Evolutionary conservation across 2,113 vertebrate genomes (phyloP).

Genomic region (Terrapene triunguis): DNA sequence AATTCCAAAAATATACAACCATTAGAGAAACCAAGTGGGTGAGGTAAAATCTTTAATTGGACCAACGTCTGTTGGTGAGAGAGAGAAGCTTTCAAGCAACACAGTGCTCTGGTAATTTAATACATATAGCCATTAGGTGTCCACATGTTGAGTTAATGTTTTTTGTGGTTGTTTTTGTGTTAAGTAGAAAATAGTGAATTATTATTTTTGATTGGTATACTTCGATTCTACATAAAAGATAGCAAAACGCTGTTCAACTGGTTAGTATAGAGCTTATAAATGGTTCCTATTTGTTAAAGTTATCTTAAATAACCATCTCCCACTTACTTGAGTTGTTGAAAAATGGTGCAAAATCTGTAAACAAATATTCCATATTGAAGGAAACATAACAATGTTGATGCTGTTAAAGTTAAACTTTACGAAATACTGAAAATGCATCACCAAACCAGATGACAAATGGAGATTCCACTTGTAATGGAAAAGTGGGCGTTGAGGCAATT

Average conservation of each 20-base stretch:
- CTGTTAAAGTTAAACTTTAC: conserved; percentile 33
- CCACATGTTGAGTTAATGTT: not conserved
- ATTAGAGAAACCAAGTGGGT: not conserved
- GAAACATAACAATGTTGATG: conserved; percentile 62
- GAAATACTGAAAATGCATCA: conserved; percentile 32
- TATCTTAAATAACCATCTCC: conserved; percentile 77
- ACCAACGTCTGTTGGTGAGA: not conserved
- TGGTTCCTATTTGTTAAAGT: conserved; percentile 71
- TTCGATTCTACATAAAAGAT: conserved; percentile 42
- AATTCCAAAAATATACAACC: not conserved
- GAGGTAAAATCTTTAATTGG: not conserved
- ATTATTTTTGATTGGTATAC: not conserved
- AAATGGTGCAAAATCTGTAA: conserved; percentile 91
- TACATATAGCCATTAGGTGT: not conserved
- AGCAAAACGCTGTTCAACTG: conserved; percentile 78
- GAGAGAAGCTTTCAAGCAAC: not conserved
- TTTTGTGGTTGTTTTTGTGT: not conserved
- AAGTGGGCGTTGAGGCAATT: not conserved
- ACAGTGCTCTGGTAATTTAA: not conserved
- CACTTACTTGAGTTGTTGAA: conserved; percentile 92
- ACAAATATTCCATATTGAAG: conserved; percentile 88
- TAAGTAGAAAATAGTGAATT: not conserved
- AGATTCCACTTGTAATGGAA: not conserved
- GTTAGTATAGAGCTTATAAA: conserved; percentile 78
- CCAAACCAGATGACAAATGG: conserved; percentile 10